A percentile compares a stretch with the other conserved stretches of the same genome.
phyloP scores from a whole-genome alignment of 2,113 vertebrate species.

The Datnioides undecimradiatus region DNA sequence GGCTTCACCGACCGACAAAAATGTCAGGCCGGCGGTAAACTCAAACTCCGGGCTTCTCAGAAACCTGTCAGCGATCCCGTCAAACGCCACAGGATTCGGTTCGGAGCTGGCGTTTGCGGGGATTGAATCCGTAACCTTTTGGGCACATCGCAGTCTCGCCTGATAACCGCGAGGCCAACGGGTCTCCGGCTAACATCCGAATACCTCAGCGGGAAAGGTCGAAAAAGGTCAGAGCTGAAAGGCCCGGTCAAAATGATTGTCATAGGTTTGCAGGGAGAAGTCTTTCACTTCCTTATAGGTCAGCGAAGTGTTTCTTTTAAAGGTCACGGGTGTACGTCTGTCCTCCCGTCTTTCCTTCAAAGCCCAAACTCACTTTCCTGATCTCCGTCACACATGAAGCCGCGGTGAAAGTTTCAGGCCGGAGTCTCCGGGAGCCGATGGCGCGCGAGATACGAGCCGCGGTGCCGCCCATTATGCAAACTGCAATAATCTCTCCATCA shows the following conservation, averaged over 20 bases:
- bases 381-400: constrained; percentile 26
- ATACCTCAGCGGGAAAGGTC: constrained; percentile 37
- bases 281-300: constrained; percentile 60
- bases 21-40: not conserved
- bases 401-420: constrained; percentile 23
- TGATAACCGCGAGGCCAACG: constrained; percentile 23
- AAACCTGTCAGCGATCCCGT: not conserved
- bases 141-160: not conserved
- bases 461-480: constrained; percentile 23
- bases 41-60: not conserved
- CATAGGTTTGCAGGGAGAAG: constrained; percentile 45
- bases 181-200: constrained; percentile 36
- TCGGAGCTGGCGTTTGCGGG: not conserved
- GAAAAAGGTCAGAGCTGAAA: constrained; percentile 71
- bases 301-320: constrained; percentile 61
- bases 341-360: constrained; percentile 2
- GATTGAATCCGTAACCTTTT: constrained; percentile 37
- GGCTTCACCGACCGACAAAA: not conserved
- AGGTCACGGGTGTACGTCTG: constrained; percentile 63
- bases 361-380: not conserved
- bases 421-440: constrained; percentile 20
- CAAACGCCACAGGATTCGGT: not conserved
- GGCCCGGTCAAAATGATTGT: constrained; percentile 49
- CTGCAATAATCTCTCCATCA: constrained; percentile 55
- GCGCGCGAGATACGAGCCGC: constrained; percentile 1